Evolutionary conservation across 2,888 invertebrate genomes (phyloP).

Genomic region (Desoria tigrina): DNA sequence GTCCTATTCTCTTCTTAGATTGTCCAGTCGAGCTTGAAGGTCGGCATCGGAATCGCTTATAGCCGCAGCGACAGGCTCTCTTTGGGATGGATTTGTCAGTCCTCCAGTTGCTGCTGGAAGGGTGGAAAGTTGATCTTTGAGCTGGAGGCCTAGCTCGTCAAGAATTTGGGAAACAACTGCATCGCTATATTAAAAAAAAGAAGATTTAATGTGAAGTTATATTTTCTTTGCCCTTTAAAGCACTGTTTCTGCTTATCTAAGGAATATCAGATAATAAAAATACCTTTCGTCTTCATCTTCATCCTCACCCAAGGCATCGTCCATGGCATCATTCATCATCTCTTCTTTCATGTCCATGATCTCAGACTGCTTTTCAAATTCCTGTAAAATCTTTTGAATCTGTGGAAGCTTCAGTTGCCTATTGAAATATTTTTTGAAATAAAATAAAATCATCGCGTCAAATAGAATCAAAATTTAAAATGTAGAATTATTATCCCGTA

Average conservation of each 20-base stretch:
- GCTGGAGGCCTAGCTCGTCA: slow-evolving; percentile 94
- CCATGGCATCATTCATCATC: slow-evolving; percentile 99
- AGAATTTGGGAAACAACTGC: slow-evolving; percentile 93
- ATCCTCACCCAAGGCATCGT: slow-evolving; percentile 98
- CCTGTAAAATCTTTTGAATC: slow-evolving; percentile 94
- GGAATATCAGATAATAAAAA: too few species aligned
- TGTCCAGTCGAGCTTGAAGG: slow-evolving; percentile 93
- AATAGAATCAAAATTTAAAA: too few species aligned
- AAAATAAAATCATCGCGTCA: too few species aligned
- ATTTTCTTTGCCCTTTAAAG: background rate
- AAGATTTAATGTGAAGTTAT: background rate
- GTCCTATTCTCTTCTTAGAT: slow-evolving; percentile 77
- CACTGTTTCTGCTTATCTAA: too few species aligned
- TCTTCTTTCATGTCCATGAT: slow-evolving; percentile 99
- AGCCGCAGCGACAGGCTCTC: slow-evolving; percentile 65
- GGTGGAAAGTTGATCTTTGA: slow-evolving; percentile 87
- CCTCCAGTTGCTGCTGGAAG: slow-evolving; percentile 72
- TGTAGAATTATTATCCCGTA: slow-evolving; percentile 55
- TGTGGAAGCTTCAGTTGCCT: slow-evolving; percentile 94
- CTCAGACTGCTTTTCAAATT: slow-evolving; percentile 98
- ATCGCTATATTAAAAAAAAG: slow-evolving; percentile 67
- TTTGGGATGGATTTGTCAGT: slow-evolving; percentile 60
- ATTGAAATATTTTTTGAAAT: slow-evolving; percentile 30
- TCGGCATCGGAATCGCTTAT: slow-evolving; percentile 91
- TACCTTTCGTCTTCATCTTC: slow-evolving; percentile 98